These are phyloP conservation scores for Zosterops lateralis DNA, from an alignment of 2,113 vertebrate species.

Conservation along the genomic window DNA sequence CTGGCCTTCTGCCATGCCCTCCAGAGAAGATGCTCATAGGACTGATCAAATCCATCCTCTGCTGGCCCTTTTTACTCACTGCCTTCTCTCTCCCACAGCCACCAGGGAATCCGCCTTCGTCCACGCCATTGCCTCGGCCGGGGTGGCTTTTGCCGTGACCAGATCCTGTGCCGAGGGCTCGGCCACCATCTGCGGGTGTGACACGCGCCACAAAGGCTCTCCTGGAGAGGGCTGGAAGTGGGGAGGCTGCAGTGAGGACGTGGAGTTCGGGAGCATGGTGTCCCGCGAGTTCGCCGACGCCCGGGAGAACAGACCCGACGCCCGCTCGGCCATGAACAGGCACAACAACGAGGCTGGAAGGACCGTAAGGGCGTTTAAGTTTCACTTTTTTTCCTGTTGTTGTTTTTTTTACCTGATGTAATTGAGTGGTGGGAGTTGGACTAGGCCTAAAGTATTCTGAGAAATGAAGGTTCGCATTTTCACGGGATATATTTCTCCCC, in stretches of 20 bases:
- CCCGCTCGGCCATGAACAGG: constrained; percentile 96
- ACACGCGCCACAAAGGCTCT: constrained; percentile 88
- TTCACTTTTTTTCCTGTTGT: neutral
- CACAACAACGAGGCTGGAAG: constrained; percentile 98
- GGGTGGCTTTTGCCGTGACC: constrained; percentile 93
- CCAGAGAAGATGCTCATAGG: neutral
- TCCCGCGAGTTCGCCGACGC: constrained; percentile 95
- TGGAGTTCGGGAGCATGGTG: constrained; percentile 95
- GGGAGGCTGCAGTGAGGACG: constrained; percentile 97
- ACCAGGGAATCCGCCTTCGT: constrained; percentile 95
- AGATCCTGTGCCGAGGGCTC: constrained; percentile 92
- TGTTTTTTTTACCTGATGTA: neutral
- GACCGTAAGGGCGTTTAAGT: constrained; percentile 70
- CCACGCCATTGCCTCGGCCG: constrained; percentile 93
- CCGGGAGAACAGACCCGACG: constrained; percentile 92
- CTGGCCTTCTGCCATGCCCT: neutral
- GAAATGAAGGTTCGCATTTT: too few species aligned
- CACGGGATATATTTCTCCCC: too few species aligned
- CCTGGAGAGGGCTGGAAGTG: constrained; percentile 97
- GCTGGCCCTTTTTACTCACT: neutral
- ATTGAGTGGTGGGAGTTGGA: too few species aligned
- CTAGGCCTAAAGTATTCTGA: too few species aligned
- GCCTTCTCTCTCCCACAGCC: constrained; percentile 73
- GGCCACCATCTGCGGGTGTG: constrained; percentile 91
- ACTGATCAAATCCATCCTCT: neutral